Evolutionary conservation across 2,888 invertebrate genomes (phyloP).

Genomic region (Heliothis peltigera): DNA sequence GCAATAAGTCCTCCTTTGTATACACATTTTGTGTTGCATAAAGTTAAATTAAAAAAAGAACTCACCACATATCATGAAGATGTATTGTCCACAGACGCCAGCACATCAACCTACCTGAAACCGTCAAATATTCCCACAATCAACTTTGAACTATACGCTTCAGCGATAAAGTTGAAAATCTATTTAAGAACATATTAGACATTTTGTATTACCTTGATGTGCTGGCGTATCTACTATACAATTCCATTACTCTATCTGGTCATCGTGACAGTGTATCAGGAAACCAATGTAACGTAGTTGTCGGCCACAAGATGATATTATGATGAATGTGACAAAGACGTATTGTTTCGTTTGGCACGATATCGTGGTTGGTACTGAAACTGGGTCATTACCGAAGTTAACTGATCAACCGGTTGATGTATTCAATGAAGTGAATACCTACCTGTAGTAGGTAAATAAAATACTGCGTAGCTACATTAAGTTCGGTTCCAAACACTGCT

Average conservation of each 20-base stretch:
- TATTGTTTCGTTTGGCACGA: constrained; percentile 12
- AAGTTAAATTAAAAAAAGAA: not conserved
- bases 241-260: not conserved
- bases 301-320: constrained; percentile 22
- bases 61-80: too few relatives aligned
- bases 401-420: not conserved
- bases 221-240: too few relatives aligned
- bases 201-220: too few relatives aligned
- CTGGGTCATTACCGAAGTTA: constrained; percentile 26
- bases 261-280: constrained; percentile 22
- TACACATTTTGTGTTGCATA: too few relatives aligned
- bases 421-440: not conserved
- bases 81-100: too few relatives aligned
- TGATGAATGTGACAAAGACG: constrained; percentile 44
- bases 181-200: too few relatives aligned
- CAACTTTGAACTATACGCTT: too few relatives aligned
- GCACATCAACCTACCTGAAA: too few relatives aligned
- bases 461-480: not conserved
- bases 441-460: not conserved
- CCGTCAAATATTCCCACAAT: too few relatives aligned
- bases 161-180: too few relatives aligned
- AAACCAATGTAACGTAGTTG: constrained; percentile 2
- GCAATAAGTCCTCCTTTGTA: too few relatives aligned
- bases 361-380: constrained; percentile 21
- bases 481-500: not conserved